These are phyloP conservation scores for Cheirogaleus major DNA, from an alignment of 2,797 vertebrate species.

Conservation along the genomic window DNA sequence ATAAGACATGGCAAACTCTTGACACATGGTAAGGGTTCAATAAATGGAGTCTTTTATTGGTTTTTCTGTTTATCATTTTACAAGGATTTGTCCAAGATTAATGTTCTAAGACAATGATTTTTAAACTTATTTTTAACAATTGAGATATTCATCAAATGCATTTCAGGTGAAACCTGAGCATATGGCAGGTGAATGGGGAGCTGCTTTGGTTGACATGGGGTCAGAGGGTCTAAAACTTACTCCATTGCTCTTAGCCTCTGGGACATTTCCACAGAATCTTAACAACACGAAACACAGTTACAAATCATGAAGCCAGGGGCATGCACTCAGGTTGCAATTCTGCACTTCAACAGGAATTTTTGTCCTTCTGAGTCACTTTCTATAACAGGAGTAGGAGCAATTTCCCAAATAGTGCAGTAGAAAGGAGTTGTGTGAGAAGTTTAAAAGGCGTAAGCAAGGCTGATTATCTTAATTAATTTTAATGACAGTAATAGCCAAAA, in stretches of 20 bases:
- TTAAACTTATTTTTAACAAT: not conserved
- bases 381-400: not conserved
- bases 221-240: not conserved
- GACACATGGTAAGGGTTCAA: not conserved
- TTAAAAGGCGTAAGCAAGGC: not conserved
- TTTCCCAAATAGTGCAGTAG: not conserved
- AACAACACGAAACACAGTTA: not conserved
- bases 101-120: not conserved
- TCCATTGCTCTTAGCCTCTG: not conserved
- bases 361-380: not conserved
- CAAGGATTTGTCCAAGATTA: not conserved
- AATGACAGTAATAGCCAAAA: not conserved
- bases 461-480: not conserved
- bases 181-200: not conserved
- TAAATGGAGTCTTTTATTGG: not conserved
- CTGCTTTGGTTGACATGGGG: not conserved
- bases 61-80: not conserved
- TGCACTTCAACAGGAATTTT: not conserved
- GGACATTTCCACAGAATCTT: not conserved
- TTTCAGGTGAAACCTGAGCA: not conserved
- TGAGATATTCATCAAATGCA: not conserved
- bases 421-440: not conserved
- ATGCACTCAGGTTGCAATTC: accelerated
- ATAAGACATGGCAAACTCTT: not conserved
- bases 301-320: not conserved